A percentile compares a stretch with the other conserved stretches of the same genome.
These are phyloP conservation scores for Nixonia krombeini DNA, from an alignment of 1,140 invertebrate species.

Conservation along the genomic window DNA sequence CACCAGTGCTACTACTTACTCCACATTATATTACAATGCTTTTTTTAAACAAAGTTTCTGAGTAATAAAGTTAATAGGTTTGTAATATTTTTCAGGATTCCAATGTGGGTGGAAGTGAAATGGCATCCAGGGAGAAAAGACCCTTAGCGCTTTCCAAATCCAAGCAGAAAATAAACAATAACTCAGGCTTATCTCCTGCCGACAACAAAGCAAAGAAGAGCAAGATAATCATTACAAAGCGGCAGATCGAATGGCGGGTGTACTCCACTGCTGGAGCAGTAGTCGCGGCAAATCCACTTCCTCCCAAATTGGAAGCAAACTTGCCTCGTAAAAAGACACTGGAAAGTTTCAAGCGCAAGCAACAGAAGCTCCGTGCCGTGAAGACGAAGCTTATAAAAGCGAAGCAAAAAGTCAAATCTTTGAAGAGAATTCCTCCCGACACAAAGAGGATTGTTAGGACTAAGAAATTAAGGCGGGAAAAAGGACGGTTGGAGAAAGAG, in stretches of 20 bases:
- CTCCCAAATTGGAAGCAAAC: conserved; percentile 62
- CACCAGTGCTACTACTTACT: too few species aligned
- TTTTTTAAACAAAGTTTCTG: too few species aligned
- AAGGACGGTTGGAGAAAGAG: conserved; percentile 11
- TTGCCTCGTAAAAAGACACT: conserved; percentile 66
- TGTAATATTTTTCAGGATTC: conserved; percentile 65
- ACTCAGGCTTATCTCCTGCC: conserved; percentile 52
- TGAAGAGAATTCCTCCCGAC: conserved; percentile 55
- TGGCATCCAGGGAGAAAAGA: conserved; percentile 73
- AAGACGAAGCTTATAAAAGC: conserved; percentile 62
- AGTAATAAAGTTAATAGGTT: too few species aligned
- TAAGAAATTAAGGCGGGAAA: conserved; percentile 42
- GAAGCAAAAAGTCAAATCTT: conserved; percentile 63
- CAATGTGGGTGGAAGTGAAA: conserved; percentile 73
- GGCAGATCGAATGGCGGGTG: conserved; percentile 51
- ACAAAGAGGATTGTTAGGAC: conserved; percentile 49
- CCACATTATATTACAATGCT: too few species aligned
- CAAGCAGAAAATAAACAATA: conserved; percentile 69
- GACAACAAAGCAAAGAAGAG: conserved; percentile 60
- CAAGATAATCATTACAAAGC: conserved; percentile 54
- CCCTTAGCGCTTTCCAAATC: conserved; percentile 70
- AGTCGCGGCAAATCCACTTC: conserved; percentile 61
- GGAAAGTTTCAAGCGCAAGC: conserved; percentile 57
- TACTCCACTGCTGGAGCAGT: conserved; percentile 57
- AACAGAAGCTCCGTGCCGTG: conserved; percentile 59